phyloP scores from a whole-genome alignment of 2,888 invertebrate species.

The Folsomia manolachei region DNA sequence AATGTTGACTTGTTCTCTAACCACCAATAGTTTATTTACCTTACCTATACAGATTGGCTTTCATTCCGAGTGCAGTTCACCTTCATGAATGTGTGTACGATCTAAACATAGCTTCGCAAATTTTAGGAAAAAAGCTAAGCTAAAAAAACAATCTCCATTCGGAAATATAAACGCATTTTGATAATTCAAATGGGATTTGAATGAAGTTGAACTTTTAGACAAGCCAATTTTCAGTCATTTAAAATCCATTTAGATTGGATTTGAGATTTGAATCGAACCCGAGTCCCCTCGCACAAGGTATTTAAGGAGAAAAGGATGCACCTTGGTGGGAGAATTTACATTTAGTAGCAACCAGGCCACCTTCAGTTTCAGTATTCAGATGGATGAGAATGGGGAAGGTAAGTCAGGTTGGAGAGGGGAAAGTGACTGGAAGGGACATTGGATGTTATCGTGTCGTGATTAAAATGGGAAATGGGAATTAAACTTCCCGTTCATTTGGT shows the following conservation, averaged over 20 bases:
- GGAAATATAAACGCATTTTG: not conserved
- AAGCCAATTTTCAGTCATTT: conserved; percentile 1
- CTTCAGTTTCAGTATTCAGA: not conserved
- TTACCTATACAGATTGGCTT: too few species aligned
- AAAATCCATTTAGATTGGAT: conserved; percentile 1
- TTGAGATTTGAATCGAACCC: not conserved
- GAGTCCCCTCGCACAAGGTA: too few species aligned
- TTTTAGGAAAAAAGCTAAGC: too few species aligned
- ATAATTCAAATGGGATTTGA: not conserved
- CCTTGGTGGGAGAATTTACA: not conserved
- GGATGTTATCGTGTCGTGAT: conserved; percentile 48
- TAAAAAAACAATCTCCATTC: not conserved
- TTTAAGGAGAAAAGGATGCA: too few species aligned
- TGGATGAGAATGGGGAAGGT: not conserved
- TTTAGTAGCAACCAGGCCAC: too few species aligned
- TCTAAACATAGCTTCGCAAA: too few species aligned
- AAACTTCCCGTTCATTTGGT: conserved; percentile 41
- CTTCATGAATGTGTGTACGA: too few species aligned
- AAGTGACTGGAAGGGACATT: not conserved
- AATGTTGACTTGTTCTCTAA: too few species aligned
- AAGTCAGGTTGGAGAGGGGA: not conserved
- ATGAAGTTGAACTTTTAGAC: not conserved
- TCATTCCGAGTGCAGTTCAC: too few species aligned
- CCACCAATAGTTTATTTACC: too few species aligned
- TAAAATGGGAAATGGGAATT: conserved; percentile 48